Evolutionary conservation across 2,888 invertebrate species (phyloP).

Genomic region (Boloria euphrosyne): DNA sequence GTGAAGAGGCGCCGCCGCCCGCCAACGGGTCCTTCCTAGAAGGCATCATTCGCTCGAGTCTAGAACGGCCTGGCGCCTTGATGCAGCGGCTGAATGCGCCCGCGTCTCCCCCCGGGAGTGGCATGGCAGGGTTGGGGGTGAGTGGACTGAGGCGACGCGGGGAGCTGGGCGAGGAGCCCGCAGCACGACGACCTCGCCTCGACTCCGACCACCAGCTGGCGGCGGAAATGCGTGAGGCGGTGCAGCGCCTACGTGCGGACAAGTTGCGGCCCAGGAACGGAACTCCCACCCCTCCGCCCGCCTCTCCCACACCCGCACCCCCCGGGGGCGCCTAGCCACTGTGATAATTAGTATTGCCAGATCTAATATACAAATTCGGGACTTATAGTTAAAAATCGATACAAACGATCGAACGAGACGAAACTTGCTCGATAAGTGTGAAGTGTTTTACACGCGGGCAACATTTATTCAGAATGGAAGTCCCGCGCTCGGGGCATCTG

Average conservation of each 20-base stretch:
- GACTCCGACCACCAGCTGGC: constrained; percentile 74
- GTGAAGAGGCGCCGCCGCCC: constrained; percentile 87
- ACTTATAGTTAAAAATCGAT: constrained; percentile 11
- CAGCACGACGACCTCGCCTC: constrained; percentile 74
- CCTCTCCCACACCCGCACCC: constrained; percentile 48
- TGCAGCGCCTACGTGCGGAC: constrained; percentile 75
- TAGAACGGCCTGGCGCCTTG: constrained; percentile 83
- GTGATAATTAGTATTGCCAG: constrained; percentile 23
- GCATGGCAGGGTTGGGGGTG: constrained; percentile 55
- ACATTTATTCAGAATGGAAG: neutral
- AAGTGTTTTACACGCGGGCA: constrained; percentile 3
- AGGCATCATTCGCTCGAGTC: constrained; percentile 91
- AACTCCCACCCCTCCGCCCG: constrained; percentile 64
- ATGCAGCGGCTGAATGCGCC: constrained; percentile 64
- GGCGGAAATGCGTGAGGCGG: constrained; percentile 77
- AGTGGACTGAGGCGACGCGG: constrained; percentile 83
- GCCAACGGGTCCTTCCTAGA: constrained; percentile 91
- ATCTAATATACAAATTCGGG: constrained; percentile 1
- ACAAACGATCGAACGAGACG: constrained; percentile 5
- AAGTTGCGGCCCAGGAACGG: constrained; percentile 71
- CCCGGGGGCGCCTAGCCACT: constrained; percentile 54
- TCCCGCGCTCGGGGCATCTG: constrained; percentile 1
- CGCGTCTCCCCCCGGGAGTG: constrained; percentile 51
- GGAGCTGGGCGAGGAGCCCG: constrained; percentile 83
- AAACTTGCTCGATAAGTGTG: constrained; percentile 4